Evolutionary conservation across 1,140 invertebrate species (phyloP), one percentile per base, ranked within the genome.

Genomic region (Drosophila sulfurigaster): DNA sequence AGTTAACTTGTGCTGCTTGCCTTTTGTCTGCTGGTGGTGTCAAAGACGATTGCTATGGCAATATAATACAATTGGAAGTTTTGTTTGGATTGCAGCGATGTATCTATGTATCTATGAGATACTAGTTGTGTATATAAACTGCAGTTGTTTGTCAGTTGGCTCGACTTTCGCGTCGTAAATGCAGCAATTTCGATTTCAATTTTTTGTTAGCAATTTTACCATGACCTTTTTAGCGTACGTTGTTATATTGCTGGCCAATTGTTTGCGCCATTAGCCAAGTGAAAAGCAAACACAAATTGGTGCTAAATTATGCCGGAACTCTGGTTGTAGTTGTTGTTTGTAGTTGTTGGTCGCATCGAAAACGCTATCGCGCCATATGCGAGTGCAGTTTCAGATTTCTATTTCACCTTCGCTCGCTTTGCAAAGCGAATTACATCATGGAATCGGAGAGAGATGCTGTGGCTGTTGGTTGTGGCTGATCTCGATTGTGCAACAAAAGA

Each of bases 221-320:
- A 71, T 88, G 85, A 88, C 85, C 85, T 88, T 88, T 88, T 89
- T 88, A 72, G 71, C 45, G 62, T 35, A 65, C 20, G 20, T 54
- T 70, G 16, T 32, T 63, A 15, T 69, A 57, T 70, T 63, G 56
- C 52, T 32, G 65, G 75, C 43, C 83, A 79, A 88, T 80, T 88
- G 69, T 78, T 68, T 65, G 63, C 71, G 69, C 82, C 83, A 87
- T 83, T 87, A 88, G 83, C 73, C 78, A 65, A 81, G 80, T 78
- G 81, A 75, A 88, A 87, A 81, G 83, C 80, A 87, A 87, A 87
- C 87, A 87, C 78, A 87, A 87, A 87, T 87, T 87, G 83, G 83
- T 87, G 83, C 83, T 87, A 89, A 87, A 87, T 87, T 87, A 87
- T 87, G 83, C 83, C 83, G 83, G 83, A 87, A 87, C 83, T 78